These are phyloP conservation scores for Chaenocephalus aceratus DNA, from an alignment of 2,113 vertebrate species.

Conservation along the genomic window DNA sequence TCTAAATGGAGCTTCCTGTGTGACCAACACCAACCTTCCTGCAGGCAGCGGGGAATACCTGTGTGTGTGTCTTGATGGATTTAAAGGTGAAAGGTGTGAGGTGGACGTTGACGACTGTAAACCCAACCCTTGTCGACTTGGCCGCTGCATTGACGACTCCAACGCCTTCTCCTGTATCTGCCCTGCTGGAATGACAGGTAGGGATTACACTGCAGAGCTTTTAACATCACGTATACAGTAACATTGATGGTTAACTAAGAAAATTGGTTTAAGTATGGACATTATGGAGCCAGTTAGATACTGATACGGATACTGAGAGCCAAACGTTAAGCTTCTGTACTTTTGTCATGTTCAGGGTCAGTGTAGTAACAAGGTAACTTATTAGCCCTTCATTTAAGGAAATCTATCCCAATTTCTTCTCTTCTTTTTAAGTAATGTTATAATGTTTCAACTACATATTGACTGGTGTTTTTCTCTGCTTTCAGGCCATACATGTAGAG, in stretches of 20 bases:
- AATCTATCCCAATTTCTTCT: not conserved
- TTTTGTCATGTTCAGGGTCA: not conserved
- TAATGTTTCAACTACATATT: accelerated
- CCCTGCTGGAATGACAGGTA: conserved; percentile 87
- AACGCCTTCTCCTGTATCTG: conserved; percentile 89
- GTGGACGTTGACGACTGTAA: conserved; percentile 85
- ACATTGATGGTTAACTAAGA: not conserved
- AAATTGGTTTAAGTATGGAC: not conserved
- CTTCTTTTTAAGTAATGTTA: not conserved
- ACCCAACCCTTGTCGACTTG: conserved; percentile 86
- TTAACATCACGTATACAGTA: not conserved
- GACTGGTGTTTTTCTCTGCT: conserved; percentile 13
- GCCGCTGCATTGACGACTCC: conserved; percentile 84
- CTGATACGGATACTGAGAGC: not conserved
- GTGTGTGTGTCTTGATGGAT: conserved; percentile 86
- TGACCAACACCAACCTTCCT: conserved; percentile 79
- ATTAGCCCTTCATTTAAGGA: too few relatives aligned
- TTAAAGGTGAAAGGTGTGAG: conserved; percentile 87
- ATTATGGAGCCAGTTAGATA: too few relatives aligned
- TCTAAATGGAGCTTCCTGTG: conserved; percentile 88
- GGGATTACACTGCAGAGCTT: not conserved
- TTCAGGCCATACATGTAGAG: conserved; percentile 88
- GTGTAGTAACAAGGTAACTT: not conserved
- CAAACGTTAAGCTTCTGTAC: not conserved
- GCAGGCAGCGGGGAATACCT: conserved; percentile 84